These are phyloP conservation scores for Suricata suricatta DNA, from an alignment of 2,113 vertebrate species.

Conservation along the genomic window DNA sequence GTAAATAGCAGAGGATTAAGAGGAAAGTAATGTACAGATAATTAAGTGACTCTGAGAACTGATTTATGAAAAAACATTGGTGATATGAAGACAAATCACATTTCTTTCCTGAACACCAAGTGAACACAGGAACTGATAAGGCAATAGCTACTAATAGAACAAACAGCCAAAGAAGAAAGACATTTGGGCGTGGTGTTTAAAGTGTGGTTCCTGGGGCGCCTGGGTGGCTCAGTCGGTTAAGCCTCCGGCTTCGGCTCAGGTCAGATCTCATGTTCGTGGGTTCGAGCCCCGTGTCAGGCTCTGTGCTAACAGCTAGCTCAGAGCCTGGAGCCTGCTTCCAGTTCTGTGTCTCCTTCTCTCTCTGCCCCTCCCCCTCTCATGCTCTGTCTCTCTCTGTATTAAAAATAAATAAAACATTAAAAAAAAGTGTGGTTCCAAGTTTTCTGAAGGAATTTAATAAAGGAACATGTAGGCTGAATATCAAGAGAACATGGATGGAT, in stretches of 20 bases:
- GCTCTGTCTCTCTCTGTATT: no score
- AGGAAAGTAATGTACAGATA: constrained; percentile 40
- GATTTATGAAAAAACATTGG: neutral
- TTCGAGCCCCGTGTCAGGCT: no score
- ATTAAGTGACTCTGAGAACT: constrained; percentile 16
- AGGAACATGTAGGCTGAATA: constrained; percentile 32
- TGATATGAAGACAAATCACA: constrained; percentile 58
- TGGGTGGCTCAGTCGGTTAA: no score
- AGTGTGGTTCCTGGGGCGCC: neutral
- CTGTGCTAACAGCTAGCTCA: no score
- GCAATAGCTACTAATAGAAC: constrained; percentile 22
- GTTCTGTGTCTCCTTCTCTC: no score
- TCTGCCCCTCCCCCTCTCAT: no score
- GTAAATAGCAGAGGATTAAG: constrained; percentile 36
- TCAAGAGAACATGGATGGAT: neutral
- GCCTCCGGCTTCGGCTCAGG: no score
- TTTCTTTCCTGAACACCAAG: constrained; percentile 31
- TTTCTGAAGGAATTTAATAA: constrained; percentile 46
- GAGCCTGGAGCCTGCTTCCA: no score
- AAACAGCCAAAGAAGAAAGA: constrained; percentile 20
- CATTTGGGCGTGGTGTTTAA: constrained; percentile 16
- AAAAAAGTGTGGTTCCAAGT: neutral
- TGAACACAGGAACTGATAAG: neutral
- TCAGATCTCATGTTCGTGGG: no score
- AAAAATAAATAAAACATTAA: no score